These are phyloP conservation scores for Sialia sialis DNA, from an alignment of 2,113 vertebrate genomes.

Conservation along the genomic window DNA sequence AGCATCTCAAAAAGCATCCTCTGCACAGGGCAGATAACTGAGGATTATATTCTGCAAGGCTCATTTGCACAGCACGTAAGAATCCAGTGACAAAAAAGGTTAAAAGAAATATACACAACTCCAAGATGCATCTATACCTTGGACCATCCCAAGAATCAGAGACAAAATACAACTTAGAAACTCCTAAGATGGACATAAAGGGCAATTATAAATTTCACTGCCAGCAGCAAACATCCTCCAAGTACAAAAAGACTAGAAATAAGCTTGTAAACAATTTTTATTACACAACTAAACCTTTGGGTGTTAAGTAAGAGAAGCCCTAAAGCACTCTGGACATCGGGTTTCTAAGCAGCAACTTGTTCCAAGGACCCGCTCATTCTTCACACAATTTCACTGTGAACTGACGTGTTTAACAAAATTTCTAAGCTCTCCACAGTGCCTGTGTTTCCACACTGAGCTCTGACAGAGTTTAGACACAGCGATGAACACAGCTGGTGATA, in stretches of 20 bases:
- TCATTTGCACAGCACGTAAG: accelerated
- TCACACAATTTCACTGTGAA: not conserved
- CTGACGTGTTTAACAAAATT: accelerated
- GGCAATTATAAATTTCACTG: not conserved
- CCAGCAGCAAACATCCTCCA: not conserved
- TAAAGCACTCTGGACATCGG: not conserved
- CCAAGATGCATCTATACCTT: not conserved
- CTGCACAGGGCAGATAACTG: accelerated
- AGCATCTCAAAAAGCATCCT: not conserved
- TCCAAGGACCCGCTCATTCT: not conserved
- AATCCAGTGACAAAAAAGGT: not conserved
- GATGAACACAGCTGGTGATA: not conserved
- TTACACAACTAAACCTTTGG: not conserved
- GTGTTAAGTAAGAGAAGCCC: not conserved
- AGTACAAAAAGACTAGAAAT: not conserved
- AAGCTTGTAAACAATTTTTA: not conserved
- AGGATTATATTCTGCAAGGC: not conserved
- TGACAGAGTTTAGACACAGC: not conserved
- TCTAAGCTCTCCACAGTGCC: not conserved
- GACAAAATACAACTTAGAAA: not conserved
- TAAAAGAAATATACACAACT: not conserved
- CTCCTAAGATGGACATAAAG: not conserved
- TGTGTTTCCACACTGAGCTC: not conserved
- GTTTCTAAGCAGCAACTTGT: not conserved
- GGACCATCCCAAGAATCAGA: accelerated